Base-by-base conservation (phyloP, 2,888 invertebrate species). In the Drosophila testacea region DNA sequence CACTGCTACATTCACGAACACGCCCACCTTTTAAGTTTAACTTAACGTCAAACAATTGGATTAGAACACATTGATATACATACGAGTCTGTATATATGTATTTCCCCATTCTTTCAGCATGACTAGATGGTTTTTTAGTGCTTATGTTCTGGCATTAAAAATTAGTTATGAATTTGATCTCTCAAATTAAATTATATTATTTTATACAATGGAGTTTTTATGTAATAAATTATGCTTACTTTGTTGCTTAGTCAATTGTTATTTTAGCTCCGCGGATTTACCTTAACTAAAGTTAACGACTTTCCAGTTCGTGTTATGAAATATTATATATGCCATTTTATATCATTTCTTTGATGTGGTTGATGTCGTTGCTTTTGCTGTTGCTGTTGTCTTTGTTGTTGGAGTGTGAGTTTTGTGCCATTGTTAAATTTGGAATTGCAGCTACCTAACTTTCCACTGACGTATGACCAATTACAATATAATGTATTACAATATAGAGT, bases 401-500 rank as follows among this genome's bases (percentile, higher is more conserved):
- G 10, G 22, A 11, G 34, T 50, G 59, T 44, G 44, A 63, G 56
- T 46, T 52, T 81, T 79, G 72, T 72, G 77, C 69, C 77, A 78
- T 79, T 64, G 56, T 73, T 70, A 27, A 52, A 63, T 30, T 79
- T 76, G 39, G 61, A 54, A 60, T 70, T 77, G 44, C 63, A 74
- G 69, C 66, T 71, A 56, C 46, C 71, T 71, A 71, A 56, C 79
- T 69, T 81, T 72, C 56, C 64, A 72, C 57, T 65, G 65, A 52
- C 61, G 79, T 69, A 65, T 69, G 65, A 57, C 64, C 70, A 77
- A 80, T 77, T 77, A 79, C 59, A 63, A 54, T 69, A 79, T 62
- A 63, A 54, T 69, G 50, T 46, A 46, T 27, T 16, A 39, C 16
- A 62, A 22, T 22, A 22, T 60, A 42, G 61, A 52, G 60, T 47